phyloP scores from a whole-genome alignment of 2,797 vertebrate species.

The Myripristis murdjan region DNA sequence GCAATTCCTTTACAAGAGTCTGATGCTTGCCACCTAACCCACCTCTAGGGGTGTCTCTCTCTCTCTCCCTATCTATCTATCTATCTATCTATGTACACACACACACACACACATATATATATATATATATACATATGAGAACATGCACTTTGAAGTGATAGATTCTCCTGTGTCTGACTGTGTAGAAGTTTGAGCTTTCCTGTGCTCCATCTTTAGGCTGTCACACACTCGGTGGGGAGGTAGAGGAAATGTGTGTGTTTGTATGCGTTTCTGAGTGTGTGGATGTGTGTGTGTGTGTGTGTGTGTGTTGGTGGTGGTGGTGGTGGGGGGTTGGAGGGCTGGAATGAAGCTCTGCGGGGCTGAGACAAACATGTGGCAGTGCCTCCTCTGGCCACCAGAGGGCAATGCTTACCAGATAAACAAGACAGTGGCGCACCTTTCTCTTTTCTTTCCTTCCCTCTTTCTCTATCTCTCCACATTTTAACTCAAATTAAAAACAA shows the following conservation, averaged over 20 bases:
- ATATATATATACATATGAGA: background rate
- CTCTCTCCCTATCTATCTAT: constrained; percentile 23
- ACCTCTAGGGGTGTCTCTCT: constrained; percentile 9
- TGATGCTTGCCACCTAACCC: background rate
- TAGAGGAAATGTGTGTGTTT: background rate
- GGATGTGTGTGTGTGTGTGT: too few species aligned
- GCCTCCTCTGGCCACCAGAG: constrained; percentile 65
- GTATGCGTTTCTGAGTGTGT: too few species aligned
- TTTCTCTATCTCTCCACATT: constrained; percentile 15
- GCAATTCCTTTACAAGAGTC: constrained; percentile 47
- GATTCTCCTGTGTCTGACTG: constrained; percentile 15
- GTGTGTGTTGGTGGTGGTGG: too few species aligned
- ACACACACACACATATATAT: constrained; percentile 2
- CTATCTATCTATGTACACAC: constrained; percentile 19
- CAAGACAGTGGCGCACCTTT: background rate
- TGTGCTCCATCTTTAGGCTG: constrained; percentile 11
- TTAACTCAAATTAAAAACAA: constrained; percentile 50
- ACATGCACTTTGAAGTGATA: constrained; percentile 18
- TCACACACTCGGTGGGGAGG: background rate
- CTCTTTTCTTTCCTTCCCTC: background rate
- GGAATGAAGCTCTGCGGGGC: too few species aligned
- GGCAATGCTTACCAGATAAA: constrained; percentile 73
- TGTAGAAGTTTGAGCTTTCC: background rate
- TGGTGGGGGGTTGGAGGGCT: too few species aligned
- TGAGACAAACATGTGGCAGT: constrained; percentile 2